These are phyloP conservation scores for Hemithea aestivaria DNA, from an alignment of 2,888 invertebrate species.

Conservation along the genomic window DNA sequence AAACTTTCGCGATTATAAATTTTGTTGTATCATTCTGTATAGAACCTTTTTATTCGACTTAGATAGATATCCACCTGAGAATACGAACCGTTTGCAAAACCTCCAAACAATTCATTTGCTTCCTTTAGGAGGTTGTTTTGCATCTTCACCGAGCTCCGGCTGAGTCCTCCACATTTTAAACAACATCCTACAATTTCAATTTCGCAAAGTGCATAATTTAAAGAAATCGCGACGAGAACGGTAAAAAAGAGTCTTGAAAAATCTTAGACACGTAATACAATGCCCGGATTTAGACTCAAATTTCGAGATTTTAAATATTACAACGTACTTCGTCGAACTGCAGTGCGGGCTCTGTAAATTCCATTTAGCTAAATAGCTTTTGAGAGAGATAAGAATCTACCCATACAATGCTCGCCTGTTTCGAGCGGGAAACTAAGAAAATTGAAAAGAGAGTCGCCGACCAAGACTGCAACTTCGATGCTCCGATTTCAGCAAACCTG, in stretches of 20 bases:
- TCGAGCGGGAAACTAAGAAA: slow-evolving; percentile 74
- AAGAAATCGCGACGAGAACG: slow-evolving; percentile 39
- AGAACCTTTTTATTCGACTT: too few relatives aligned
- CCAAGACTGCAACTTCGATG: slow-evolving; percentile 66
- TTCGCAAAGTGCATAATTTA: slow-evolving; percentile 60
- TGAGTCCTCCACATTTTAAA: slow-evolving; percentile 29
- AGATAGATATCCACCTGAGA: too few relatives aligned
- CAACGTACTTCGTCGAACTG: slow-evolving; percentile 77
- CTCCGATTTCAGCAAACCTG: slow-evolving; percentile 71
- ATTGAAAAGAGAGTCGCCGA: slow-evolving; percentile 77
- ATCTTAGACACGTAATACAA: slow-evolving; percentile 67
- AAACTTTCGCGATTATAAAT: too few relatives aligned
- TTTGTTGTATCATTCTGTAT: too few relatives aligned
- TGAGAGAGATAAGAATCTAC: slow-evolving; percentile 76
- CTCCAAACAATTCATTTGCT: not conserved
- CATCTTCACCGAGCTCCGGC: slow-evolving; percentile 1
- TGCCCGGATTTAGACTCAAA: slow-evolving; percentile 66
- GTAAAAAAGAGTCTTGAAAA: slow-evolving; percentile 52
- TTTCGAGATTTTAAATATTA: slow-evolving; percentile 77
- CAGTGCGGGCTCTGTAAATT: slow-evolving; percentile 78
- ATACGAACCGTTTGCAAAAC: not conserved
- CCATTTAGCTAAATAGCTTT: slow-evolving; percentile 80
- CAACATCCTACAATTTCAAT: slow-evolving; percentile 48
- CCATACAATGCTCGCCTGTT: slow-evolving; percentile 74
- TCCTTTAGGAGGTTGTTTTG: not conserved